Conservation (phyloP, 2,113 vertebrate genomes). For the Acinonyx jubatus region DNA sequence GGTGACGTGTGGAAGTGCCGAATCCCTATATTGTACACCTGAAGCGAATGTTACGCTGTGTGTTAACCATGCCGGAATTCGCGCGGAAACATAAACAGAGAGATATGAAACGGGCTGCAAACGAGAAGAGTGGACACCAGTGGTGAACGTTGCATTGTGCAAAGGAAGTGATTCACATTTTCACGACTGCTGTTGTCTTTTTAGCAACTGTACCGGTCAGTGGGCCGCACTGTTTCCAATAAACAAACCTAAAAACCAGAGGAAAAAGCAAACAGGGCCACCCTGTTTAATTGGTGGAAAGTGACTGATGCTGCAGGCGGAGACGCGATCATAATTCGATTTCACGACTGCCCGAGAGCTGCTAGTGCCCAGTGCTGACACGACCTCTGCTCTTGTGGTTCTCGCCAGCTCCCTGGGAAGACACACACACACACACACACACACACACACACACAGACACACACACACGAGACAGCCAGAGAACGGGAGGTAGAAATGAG, state of each 20-base stretch:
- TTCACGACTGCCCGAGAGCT: constrained; percentile 12
- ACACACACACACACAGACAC: too few relatives aligned
- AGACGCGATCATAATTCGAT: constrained; percentile 36
- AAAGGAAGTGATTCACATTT: constrained; percentile 46
- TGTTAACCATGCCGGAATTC: neutral
- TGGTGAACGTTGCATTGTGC: neutral
- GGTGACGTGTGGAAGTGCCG: neutral
- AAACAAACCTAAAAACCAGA: constrained; percentile 5
- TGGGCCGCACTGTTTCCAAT: constrained; percentile 33
- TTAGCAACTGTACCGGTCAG: constrained; percentile 29
- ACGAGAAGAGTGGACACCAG: neutral
- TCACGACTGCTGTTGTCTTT: constrained; percentile 23
- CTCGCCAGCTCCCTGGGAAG: neutral
- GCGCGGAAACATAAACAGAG: neutral
- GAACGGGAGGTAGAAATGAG: neutral
- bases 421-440: neutral
- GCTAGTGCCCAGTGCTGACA: neutral
- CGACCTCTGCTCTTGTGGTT: neutral
- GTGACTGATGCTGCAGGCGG: neutral
- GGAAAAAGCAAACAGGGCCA: constrained; percentile 29
- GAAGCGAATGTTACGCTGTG: too few relatives aligned
- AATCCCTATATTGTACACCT: neutral
- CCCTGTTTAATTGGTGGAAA: constrained; percentile 35
- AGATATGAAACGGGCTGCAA: neutral
- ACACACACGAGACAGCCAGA: neutral